These are phyloP conservation scores for Dascillus cervinus DNA, from an alignment of 2,888 invertebrate genomes.

Conservation along the genomic window DNA sequence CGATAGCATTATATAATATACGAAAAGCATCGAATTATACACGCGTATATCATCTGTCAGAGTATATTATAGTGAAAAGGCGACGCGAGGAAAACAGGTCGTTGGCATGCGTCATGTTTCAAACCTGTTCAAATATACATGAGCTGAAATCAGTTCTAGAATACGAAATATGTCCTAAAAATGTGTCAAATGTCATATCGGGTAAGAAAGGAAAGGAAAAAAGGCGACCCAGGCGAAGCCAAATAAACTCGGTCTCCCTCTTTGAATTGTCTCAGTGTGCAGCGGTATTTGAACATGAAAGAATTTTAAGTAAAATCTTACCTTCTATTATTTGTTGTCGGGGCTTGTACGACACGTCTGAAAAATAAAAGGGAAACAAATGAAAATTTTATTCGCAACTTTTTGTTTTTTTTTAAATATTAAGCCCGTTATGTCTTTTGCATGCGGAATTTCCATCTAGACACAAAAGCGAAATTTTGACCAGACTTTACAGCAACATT, in stretches of 20 bases:
- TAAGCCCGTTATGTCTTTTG: too few species aligned
- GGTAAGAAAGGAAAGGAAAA: constrained; percentile 3
- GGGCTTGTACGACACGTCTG: constrained; percentile 39
- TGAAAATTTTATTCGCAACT: too few species aligned
- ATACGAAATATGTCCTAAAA: constrained; percentile 14
- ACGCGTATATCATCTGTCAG: constrained; percentile 15
- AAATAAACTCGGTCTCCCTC: constrained; percentile 8
- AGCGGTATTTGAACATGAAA: constrained; percentile 4
- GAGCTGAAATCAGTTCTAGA: constrained; percentile 16
- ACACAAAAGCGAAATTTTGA: too few species aligned
- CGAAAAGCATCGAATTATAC: constrained; percentile 14
- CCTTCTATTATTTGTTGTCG: constrained; percentile 36
- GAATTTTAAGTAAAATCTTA: constrained; percentile 24
- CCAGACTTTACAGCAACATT: too few species aligned
- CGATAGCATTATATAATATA: too few species aligned
- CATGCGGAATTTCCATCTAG: too few species aligned
- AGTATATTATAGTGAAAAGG: constrained; percentile 11
- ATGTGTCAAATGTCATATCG: constrained; percentile 9
- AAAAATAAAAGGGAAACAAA: constrained; percentile 30
- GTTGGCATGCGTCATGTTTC: constrained; percentile 16
- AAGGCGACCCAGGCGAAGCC: constrained; percentile 2
- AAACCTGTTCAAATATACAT: constrained; percentile 16
- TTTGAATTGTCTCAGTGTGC: constrained; percentile 4
- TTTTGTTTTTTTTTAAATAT: too few species aligned
- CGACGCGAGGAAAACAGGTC: constrained; percentile 11